phyloP scores from a whole-genome alignment of 2,113 vertebrate genomes.

The Sialia sialis region DNA sequence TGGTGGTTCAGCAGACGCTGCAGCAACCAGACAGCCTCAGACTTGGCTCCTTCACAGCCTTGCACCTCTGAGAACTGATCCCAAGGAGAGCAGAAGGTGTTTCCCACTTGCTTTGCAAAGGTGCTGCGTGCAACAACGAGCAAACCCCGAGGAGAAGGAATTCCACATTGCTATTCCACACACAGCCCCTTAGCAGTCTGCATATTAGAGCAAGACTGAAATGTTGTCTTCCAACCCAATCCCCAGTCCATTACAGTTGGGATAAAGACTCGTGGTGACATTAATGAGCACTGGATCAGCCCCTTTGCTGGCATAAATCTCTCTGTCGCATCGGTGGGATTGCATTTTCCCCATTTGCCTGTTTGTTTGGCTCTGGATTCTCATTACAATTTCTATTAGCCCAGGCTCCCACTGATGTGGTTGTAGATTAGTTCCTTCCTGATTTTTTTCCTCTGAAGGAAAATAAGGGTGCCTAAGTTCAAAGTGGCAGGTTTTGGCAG shows the following conservation, averaged over 20 bases:
- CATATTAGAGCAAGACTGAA: not conserved
- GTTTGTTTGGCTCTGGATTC: conserved; percentile 8
- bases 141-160: not conserved
- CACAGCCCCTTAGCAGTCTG: fast-evolving
- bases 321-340: not conserved
- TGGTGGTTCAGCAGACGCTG: not conserved
- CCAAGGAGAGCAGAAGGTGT: not conserved
- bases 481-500: not conserved
- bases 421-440: not conserved
- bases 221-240: not conserved
- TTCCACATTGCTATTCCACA: not conserved
- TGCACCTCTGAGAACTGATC: not conserved
- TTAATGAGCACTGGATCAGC: not conserved
- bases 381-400: not conserved
- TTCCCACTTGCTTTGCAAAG: not conserved
- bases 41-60: not conserved
- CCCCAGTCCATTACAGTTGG: not conserved
- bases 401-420: not conserved
- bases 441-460: not conserved
- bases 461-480: not conserved
- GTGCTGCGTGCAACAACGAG: not conserved
- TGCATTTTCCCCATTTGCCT: not conserved
- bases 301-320: conserved; percentile 15
- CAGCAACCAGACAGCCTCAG: not conserved
- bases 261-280: conserved; percentile 2